Conservation (phyloP, 2,113 vertebrate species). For the Neotoma lepida region DNA sequence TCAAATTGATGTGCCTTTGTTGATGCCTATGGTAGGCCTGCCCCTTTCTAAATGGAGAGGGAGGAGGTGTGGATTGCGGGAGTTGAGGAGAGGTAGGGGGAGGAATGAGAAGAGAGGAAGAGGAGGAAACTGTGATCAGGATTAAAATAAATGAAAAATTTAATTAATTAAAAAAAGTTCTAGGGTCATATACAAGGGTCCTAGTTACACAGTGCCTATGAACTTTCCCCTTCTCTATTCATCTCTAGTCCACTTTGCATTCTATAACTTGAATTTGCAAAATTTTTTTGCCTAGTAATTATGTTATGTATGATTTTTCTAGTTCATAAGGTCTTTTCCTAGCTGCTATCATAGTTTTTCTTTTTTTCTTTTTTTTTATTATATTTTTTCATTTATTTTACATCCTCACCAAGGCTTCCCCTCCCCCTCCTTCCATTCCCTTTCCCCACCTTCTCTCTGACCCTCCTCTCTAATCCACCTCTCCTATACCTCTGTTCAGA, state of each 20-base stretch:
- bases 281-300: not conserved
- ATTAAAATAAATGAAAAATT: not conserved
- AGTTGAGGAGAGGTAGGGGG: too few species aligned
- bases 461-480: too few species aligned
- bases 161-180: not conserved
- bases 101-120: too few species aligned
- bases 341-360: not conserved
- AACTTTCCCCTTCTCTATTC: not conserved
- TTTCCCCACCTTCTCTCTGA: too few species aligned
- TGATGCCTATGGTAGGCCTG: not conserved
- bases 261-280: conserved; percentile 9
- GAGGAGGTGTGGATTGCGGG: not conserved
- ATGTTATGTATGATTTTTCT: not conserved
- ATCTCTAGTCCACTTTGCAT: not conserved
- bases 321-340: not conserved
- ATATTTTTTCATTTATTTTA: not conserved
- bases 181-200: not conserved
- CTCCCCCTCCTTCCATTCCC: not conserved
- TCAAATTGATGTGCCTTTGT: not conserved
- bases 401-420: not conserved
- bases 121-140: not conserved
- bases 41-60: not conserved
- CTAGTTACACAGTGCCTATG: not conserved
- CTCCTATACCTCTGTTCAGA: too few species aligned
- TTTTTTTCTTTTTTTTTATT: not conserved